phyloP scores from a whole-genome alignment of 2,888 invertebrate genomes.

The Eugnorisma glareosa region DNA sequence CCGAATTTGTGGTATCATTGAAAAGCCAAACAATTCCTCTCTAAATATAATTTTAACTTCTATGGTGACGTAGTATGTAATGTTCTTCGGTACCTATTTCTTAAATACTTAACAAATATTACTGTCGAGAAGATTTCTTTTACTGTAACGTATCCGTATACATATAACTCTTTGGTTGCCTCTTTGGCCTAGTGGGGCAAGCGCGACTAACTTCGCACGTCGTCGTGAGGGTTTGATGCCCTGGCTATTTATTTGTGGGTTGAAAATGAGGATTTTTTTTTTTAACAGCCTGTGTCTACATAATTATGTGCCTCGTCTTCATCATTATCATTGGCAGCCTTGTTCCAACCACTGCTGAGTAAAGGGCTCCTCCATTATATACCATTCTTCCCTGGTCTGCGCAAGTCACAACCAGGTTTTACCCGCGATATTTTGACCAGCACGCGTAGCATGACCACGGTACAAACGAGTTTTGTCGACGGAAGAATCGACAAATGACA shows the following conservation, averaged over 20 bases:
- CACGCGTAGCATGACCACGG: no score
- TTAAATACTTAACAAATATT: no score
- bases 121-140: no score
- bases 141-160: not conserved
- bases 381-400: not conserved
- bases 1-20: no score
- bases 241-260: not conserved
- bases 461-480: no score
- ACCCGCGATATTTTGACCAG: not conserved
- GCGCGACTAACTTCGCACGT: not conserved
- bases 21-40: no score
- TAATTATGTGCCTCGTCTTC: not conserved
- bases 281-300: no score
- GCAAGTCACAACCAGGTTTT: not conserved
- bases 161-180: not conserved
- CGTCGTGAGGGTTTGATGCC: not conserved
- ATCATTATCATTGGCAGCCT: not conserved
- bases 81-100: no score
- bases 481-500: no score
- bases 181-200: not conserved
- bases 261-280: not conserved
- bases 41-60: no score
- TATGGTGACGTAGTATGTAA: no score
- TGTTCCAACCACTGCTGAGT: not conserved
- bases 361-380: not conserved